Evolutionary conservation across 1,140 invertebrate species (phyloP).

Genomic region (Drosophila pseudoananassae): DNA sequence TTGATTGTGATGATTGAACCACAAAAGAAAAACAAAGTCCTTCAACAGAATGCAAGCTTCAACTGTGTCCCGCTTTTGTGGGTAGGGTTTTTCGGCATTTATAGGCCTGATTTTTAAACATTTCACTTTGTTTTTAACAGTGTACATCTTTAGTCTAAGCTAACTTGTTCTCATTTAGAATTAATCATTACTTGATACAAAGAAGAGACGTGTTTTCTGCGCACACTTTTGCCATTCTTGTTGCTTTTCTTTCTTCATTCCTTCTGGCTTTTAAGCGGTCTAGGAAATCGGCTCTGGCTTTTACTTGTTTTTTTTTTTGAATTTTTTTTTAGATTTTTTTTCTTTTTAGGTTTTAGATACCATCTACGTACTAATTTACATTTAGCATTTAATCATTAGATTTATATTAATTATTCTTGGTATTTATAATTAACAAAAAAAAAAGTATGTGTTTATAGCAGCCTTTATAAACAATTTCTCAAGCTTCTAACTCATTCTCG

Average conservation of each 20-base stretch:
- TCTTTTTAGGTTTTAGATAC: slow-evolving; percentile 28
- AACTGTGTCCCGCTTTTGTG: neutral
- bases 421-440: slow-evolving; percentile 75
- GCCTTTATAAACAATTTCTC: slow-evolving; percentile 71
- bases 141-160: slow-evolving; percentile 18
- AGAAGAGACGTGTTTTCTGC: slow-evolving; percentile 26
- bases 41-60: neutral
- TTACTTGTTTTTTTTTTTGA: slow-evolving; percentile 29
- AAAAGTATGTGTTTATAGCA: slow-evolving; percentile 66
- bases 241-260: neutral
- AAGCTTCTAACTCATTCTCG: slow-evolving; percentile 15
- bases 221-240: neutral
- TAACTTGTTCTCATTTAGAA: slow-evolving; percentile 5
- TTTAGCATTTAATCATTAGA: slow-evolving; percentile 60
- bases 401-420: slow-evolving; percentile 67
- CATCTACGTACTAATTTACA: slow-evolving; percentile 72
- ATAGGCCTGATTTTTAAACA: neutral
- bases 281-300: slow-evolving; percentile 29
- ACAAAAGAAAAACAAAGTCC: neutral
- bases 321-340: slow-evolving; percentile 20
- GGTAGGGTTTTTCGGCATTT: neutral
- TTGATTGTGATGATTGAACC: slow-evolving; percentile 1
- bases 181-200: slow-evolving; percentile 41
- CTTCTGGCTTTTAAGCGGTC: slow-evolving; percentile 20
- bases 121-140: slow-evolving; percentile 29